Evolutionary conservation across 2,797 vertebrate genomes (phyloP).

Genomic region (Karalla daura): DNA sequence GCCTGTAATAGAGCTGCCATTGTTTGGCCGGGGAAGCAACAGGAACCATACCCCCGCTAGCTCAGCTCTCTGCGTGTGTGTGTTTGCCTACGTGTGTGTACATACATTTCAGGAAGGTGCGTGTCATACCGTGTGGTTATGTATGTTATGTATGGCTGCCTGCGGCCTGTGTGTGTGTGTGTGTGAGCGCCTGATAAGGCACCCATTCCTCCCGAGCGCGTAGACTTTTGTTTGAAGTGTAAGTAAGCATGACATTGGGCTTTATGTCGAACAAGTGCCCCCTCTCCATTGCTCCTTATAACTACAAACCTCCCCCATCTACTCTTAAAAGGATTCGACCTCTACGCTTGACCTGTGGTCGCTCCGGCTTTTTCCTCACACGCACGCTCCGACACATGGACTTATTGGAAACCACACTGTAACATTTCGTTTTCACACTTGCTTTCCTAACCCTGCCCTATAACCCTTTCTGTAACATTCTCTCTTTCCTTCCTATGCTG

Average conservation of each 20-base stretch:
- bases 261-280: conserved; percentile 69
- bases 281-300: conserved; percentile 54
- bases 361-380: conserved; percentile 42
- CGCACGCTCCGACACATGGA: conserved; percentile 41
- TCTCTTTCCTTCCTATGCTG: conserved; percentile 58
- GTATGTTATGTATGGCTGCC: conserved; percentile 59
- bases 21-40: conserved; percentile 83
- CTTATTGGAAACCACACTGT: conserved; percentile 59
- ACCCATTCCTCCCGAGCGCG: conserved; percentile 59
- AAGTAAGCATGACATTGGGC: conserved; percentile 68
- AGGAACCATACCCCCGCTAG: conserved; percentile 81
- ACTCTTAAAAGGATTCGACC: conserved; percentile 52
- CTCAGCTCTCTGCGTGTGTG: conserved; percentile 66
- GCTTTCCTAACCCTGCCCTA: conserved; percentile 50
- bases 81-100: conserved; percentile 39
- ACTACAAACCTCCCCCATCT: conserved; percentile 64
- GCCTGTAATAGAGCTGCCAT: conserved; percentile 85
- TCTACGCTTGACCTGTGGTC: conserved; percentile 50
- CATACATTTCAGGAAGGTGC: conserved; percentile 61
- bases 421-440: conserved; percentile 73
- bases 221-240: conserved; percentile 62
- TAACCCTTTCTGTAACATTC: conserved; percentile 62
- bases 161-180: conserved; percentile 39
- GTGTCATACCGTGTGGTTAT: conserved; percentile 53
- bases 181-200: conserved; percentile 57